Percentiles rank a stretch among this genome's conserved stretches.
phyloP scores from a whole-genome alignment of 2,113 vertebrate species.

The Scomber colias region DNA sequence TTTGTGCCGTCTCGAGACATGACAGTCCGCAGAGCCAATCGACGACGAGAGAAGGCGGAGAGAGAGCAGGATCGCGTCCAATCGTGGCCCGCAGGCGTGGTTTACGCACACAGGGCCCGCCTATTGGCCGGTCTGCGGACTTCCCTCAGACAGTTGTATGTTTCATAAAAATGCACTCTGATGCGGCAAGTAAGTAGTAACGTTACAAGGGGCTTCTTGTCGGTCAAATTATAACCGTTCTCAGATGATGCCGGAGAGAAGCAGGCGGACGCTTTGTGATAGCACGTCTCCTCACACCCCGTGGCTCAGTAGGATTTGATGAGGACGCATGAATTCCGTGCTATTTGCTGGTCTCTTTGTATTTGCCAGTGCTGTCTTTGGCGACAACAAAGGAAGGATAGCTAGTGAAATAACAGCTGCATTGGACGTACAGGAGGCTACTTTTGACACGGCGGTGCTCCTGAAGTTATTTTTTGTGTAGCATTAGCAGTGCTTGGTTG shows the following conservation, averaged over 20 bases:
- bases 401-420: constrained; percentile 46
- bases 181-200: constrained; percentile 98
- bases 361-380: constrained; percentile 75
- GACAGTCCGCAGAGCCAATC: constrained; percentile 63
- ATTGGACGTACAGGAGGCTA: constrained; percentile 2
- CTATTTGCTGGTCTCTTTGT: constrained; percentile 81
- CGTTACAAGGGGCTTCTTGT: constrained; percentile 61
- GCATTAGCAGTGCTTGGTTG: constrained; percentile 10
- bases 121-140: constrained; percentile 88
- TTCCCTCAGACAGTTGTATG: constrained; percentile 87
- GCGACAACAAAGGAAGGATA: constrained; percentile 78
- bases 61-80: neutral
- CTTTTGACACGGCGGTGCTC: neutral
- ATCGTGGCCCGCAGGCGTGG: constrained; percentile 79
- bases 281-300: constrained; percentile 37
- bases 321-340: constrained; percentile 67
- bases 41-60: constrained; percentile 19
- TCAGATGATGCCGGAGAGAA: neutral
- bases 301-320: constrained; percentile 60
- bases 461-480: constrained; percentile 22
- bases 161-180: constrained; percentile 99
- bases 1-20: constrained; percentile 23
- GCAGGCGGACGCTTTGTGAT: constrained; percentile 11
- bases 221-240: neutral
- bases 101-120: constrained; percentile 82